phyloP scores from a whole-genome alignment of 2,888 invertebrate species.

The Druceiella hillmani region DNA sequence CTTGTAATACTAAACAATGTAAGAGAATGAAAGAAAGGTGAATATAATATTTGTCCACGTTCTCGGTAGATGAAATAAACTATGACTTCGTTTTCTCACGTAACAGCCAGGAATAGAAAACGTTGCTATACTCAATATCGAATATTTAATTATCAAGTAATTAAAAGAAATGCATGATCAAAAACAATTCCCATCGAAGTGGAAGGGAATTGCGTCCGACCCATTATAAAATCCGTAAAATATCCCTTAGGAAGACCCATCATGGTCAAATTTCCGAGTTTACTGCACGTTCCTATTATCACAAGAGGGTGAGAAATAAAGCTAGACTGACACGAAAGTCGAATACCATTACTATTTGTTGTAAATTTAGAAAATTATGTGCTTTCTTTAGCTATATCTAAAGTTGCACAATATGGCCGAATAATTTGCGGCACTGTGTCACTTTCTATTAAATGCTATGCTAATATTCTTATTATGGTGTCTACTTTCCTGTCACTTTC shows the following conservation, averaged over 20 bases:
- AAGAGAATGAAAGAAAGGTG: no score
- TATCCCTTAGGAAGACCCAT: slow-evolving; percentile 71
- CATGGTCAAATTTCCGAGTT: slow-evolving; percentile 62
- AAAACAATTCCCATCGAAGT: no score
- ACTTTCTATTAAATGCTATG: slow-evolving; percentile 56
- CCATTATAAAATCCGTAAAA: slow-evolving; percentile 86
- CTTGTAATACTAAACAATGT: no score
- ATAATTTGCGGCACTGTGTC: slow-evolving; percentile 60
- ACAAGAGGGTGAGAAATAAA: slow-evolving; percentile 72
- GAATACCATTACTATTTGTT: slow-evolving; percentile 34
- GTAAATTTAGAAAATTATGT: slow-evolving; percentile 32
- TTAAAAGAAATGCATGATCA: no score
- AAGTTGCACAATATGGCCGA: slow-evolving; percentile 66
- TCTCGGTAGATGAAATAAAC: no score
- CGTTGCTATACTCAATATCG: no score
- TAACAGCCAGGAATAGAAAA: no score
- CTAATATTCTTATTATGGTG: slow-evolving; percentile 73
- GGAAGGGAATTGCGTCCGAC: no score
- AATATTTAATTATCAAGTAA: no score
- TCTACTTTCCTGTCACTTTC: slow-evolving; percentile 60
- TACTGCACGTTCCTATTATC: slow-evolving; percentile 79
- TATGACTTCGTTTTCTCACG: no score
- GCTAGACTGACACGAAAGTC: slow-evolving; percentile 50
- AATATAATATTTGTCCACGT: no score
- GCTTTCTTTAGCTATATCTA: slow-evolving; percentile 50